Conservation (phyloP, 1,140 invertebrate genomes). For the Brachionus sp. region DNA sequence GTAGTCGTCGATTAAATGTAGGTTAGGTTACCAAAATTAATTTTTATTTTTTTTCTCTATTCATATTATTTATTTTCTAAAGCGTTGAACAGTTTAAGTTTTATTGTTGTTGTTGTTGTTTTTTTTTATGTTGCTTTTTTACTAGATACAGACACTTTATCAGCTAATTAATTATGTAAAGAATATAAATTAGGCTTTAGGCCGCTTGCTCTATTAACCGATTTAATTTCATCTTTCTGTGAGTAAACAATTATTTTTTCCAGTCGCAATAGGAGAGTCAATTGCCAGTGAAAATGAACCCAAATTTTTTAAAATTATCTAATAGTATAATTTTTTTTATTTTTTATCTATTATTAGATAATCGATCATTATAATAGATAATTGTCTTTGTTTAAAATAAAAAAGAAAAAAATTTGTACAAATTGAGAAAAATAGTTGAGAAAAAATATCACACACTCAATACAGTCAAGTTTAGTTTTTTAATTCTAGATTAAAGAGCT, state of each 20-base stretch:
- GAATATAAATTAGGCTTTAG: not conserved
- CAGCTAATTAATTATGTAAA: not conserved
- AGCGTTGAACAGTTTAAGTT: not conserved
- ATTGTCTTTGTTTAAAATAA: no score
- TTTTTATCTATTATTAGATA: no score
- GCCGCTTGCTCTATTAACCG: not conserved
- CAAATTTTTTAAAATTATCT: no score
- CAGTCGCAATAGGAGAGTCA: no score
- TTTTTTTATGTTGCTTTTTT: not conserved
- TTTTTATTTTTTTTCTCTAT: not conserved
- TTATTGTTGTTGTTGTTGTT: not conserved
- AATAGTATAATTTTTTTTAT: no score
- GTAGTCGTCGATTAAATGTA: conserved; percentile 13
- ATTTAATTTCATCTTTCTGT: not conserved
- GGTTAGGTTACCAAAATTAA: conserved; percentile 32
- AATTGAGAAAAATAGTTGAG: no score
- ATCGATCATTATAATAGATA: no score
- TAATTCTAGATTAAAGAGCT: no score
- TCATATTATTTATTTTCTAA: not conserved
- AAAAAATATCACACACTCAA: no score
- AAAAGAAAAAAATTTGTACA: no score
- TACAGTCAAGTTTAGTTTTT: no score
- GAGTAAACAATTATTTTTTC: not conserved
- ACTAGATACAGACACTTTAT: not conserved
- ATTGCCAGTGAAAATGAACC: no score